A percentile compares a stretch with the other conserved stretches of the same genome.
Evolutionary conservation across 2,113 vertebrate genomes (phyloP).

Genomic region (Alces alces): DNA sequence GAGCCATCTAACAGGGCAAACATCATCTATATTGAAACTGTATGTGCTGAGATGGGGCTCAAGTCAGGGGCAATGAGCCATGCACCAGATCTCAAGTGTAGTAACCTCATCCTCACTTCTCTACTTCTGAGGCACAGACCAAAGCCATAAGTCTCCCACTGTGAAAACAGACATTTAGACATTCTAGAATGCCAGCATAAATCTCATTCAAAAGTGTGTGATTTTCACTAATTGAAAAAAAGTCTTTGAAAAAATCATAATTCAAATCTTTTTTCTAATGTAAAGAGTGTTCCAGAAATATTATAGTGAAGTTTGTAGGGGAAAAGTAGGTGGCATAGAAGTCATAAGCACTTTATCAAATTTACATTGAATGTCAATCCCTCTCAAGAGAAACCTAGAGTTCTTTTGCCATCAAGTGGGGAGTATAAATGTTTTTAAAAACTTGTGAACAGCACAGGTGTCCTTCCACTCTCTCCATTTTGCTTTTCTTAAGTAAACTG

Average conservation of each 20-base stretch:
- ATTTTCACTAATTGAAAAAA: background rate
- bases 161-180: background rate
- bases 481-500: constrained; percentile 43
- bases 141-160: background rate
- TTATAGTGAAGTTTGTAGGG: background rate
- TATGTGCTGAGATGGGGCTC: background rate
- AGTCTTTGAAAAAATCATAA: constrained; percentile 3
- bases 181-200: background rate
- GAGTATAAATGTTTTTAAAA: constrained; percentile 1
- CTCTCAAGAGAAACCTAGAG: background rate
- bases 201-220: background rate
- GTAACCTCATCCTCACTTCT: background rate
- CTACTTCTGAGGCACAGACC: background rate
- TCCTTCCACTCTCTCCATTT: constrained; percentile 49
- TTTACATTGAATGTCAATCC: constrained; percentile 17
- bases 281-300: background rate
- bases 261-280: constrained; percentile 36
- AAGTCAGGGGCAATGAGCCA: background rate
- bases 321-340: background rate
- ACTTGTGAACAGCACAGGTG: background rate
- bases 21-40: background rate
- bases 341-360: background rate
- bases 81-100: accelerated
- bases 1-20: background rate
- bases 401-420: background rate